Percentiles rank a stretch among this genome's conserved stretches.
These are phyloP conservation scores for Haliclystus octoradiatus DNA, from an alignment of 30 jellyfish, hydroid and myxozoan species.

Conservation along the genomic window DNA sequence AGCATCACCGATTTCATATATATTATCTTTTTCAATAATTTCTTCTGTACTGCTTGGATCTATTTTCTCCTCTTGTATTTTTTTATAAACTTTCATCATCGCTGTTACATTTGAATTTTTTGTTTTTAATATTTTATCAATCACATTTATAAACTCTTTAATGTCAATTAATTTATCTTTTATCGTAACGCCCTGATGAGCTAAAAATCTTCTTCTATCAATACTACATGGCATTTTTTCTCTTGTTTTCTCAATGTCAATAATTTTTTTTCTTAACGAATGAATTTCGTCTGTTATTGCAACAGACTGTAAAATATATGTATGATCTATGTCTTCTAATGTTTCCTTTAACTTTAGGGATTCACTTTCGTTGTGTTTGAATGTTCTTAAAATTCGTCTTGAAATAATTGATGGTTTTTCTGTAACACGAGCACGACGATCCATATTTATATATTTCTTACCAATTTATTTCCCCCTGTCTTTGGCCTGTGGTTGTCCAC, in stretches of 20 bases:
- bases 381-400: constrained; percentile 13
- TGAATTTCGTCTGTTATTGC: constrained; percentile 1
- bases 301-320: not conserved
- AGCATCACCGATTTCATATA: not conserved
- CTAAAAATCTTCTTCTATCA: constrained; percentile 34
- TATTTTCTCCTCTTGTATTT: not conserved
- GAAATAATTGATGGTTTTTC: constrained; percentile 41
- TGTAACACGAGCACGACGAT: too few relatives aligned
- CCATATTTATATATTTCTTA: too few relatives aligned
- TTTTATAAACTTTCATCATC: too few relatives aligned
- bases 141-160: constrained; percentile 4
- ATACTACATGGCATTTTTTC: constrained; percentile 30
- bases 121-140: constrained; percentile 11
- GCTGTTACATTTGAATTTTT: too few relatives aligned
- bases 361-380: constrained; percentile 18
- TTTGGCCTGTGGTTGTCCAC: too few relatives aligned
- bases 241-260: constrained; percentile 1
- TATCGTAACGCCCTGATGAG: constrained; percentile 21
- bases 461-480: too few relatives aligned
- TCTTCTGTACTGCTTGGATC: not conserved
- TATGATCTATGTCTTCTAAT: constrained; percentile 6
- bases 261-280: constrained; percentile 6
- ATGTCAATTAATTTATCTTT: constrained; percentile 6
- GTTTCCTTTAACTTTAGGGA: constrained; percentile 13
- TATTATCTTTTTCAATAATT: not conserved